phyloP scores from a whole-genome alignment of 2,797 vertebrate species.

The Rhabdophis nuchalis region DNA sequence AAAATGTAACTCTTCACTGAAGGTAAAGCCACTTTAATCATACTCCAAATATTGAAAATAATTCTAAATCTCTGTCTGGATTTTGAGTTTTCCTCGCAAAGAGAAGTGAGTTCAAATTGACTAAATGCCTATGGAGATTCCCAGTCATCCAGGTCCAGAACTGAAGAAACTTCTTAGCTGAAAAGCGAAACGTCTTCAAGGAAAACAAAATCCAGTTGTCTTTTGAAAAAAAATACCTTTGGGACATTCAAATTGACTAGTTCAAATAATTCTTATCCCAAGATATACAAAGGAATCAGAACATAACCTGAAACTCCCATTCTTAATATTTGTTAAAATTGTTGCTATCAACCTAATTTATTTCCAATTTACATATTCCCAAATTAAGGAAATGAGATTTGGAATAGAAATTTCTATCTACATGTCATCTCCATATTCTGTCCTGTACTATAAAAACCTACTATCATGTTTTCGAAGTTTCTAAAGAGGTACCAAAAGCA shows the following conservation, averaged over 20 bases:
- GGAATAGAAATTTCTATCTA: not conserved
- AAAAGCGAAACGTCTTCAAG: not conserved
- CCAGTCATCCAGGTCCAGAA: not conserved
- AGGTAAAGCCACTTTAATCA: not conserved
- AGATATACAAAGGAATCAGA: not conserved
- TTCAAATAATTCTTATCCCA: not conserved
- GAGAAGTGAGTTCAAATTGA: not conserved
- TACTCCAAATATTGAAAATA: not conserved
- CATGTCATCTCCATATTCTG: not conserved
- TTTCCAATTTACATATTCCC: not conserved
- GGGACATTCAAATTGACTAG: not conserved
- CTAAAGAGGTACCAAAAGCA: not conserved
- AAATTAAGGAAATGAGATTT: not conserved
- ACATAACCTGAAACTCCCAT: not conserved
- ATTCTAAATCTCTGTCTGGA: not conserved
- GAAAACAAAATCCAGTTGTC: not conserved
- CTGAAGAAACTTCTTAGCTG: not conserved
- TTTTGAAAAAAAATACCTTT: not conserved
- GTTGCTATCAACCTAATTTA: not conserved
- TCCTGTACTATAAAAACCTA: not conserved
- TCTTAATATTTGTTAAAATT: not conserved
- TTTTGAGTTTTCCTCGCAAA: not conserved
- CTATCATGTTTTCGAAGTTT: not conserved
- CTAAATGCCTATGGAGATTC: not conserved
- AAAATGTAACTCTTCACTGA: not conserved